A percentile compares a stretch with the other conserved stretches of the same genome.
These are phyloP conservation scores for Leuciscus waleckii DNA, from an alignment of 2,797 vertebrate species.

Conservation along the genomic window DNA sequence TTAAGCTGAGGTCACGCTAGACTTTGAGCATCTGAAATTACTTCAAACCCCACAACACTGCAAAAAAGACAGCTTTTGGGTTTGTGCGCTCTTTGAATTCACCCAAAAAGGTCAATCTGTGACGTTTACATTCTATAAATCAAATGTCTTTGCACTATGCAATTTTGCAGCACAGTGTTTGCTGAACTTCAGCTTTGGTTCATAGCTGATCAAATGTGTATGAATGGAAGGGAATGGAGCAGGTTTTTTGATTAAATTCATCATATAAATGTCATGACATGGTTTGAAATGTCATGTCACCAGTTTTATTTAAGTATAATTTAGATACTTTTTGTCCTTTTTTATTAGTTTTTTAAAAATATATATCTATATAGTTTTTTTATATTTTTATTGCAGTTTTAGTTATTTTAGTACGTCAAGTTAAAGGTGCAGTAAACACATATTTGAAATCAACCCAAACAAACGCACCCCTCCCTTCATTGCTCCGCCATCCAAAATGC, in stretches of 20 bases:
- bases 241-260: slow-evolving; percentile 23
- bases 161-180: neutral
- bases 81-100: neutral
- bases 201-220: neutral
- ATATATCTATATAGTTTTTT: no score
- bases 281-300: neutral
- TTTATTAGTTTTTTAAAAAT: no score
- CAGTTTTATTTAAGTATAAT: neutral
- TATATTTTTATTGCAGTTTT: no score
- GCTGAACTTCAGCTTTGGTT: neutral
- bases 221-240: neutral
- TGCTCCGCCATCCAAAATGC: neutral
- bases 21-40: slow-evolving; percentile 4
- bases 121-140: neutral
- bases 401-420: neutral
- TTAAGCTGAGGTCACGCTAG: neutral
- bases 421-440: neutral
- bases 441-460: neutral
- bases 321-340: neutral
- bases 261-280: neutral
- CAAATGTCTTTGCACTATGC: neutral
- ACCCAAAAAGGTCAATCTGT: neutral
- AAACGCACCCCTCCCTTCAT: neutral
- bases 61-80: neutral
- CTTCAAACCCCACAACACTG: neutral